Conservation (phyloP, 2,113 vertebrate species). For the Proteles cristata region DNA sequence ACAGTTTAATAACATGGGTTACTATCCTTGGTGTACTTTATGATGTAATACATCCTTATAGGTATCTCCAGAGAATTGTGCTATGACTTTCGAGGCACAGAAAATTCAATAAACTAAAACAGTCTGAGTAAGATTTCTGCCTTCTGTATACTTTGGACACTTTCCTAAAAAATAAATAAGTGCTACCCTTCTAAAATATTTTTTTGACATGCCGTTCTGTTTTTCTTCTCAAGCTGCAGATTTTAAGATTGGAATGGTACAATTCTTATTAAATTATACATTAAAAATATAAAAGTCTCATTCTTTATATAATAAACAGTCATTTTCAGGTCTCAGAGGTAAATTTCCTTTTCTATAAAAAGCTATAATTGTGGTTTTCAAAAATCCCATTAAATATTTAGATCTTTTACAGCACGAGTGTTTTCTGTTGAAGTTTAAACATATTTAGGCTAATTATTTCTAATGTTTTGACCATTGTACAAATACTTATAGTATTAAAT, state of each 20-base stretch:
- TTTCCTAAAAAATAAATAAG: conserved; percentile 87
- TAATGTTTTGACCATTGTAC: conserved; percentile 80
- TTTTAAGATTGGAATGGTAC: conserved; percentile 43
- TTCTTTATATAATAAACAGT: conserved; percentile 72
- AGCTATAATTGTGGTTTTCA: conserved; percentile 75
- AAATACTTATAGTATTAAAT: conserved; percentile 57
- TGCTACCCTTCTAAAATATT: conserved; percentile 83
- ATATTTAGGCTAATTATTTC: conserved; percentile 81
- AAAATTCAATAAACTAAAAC: conserved; percentile 86
- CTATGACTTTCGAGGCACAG: conserved; percentile 83
- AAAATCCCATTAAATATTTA: conserved; percentile 81
- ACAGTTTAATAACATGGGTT: conserved; percentile 89
- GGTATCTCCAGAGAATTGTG: conserved; percentile 79
- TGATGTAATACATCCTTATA: conserved; percentile 88
- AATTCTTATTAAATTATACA: conserved; percentile 78
- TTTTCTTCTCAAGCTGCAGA: conserved; percentile 78
- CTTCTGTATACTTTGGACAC: conserved; percentile 85
- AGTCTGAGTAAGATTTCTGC: conserved; percentile 79
- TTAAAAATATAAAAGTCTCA: conserved; percentile 76
- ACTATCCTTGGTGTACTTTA: conserved; percentile 87
- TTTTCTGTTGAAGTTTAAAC: conserved; percentile 77
- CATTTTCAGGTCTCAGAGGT: conserved; percentile 73
- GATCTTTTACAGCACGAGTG: conserved; percentile 64
- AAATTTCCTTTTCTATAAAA: conserved; percentile 79
- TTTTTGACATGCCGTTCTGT: conserved; percentile 83